Base-by-base conservation (phyloP, 2,797 vertebrate genomes). In the Hypotaenidia okinawae region DNA sequence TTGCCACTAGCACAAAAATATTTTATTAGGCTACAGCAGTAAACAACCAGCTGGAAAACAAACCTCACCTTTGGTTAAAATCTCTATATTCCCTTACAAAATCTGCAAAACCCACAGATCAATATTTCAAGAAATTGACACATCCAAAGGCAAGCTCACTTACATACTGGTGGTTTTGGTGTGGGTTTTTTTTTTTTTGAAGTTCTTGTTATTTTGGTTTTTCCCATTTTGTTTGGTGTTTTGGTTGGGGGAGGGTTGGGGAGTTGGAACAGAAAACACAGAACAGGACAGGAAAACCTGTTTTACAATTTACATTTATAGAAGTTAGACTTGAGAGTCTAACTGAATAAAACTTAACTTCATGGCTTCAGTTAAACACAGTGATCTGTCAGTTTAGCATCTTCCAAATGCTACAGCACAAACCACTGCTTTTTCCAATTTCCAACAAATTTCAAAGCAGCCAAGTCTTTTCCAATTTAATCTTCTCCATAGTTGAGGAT, bases 231-330 rank as follows among this genome's bases (percentile, higher is more conserved):
- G 47, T 24, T 49, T 49, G 47, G 43, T 18, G 43, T 43, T 49
- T 49, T 51, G 23, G 23, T 51, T 25, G 23, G 49, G 49, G 49
- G 49, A 5, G 12, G 23, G 27, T 52, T 27, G 24, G 24, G 5
- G 6, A 5, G 7, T 4, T 0, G 25, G 18, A 1, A 9, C 7
- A 2, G 8, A 23, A 49, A 12, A 49, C 45, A 47, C 4, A 47
- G 10, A 12, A 66, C 8, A 33, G 0, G 0, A 72, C 5, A 73
- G 21, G 6, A 87, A 59, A 28, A n/a, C 3, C 5, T 54, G 49
- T 76, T 73, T 27, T 15, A n/a, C 58, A 63, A 45, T 30, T 25
- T 69, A 32, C 27, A 45, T 70, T n/a, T 5, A 11, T 6, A 11
- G 47, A 58, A 49, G 58, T 47, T 10, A 35, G 4, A 10, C 57